Evolutionary conservation across 1,140 invertebrate species (phyloP), one percentile per base, ranked within the genome.

Genomic region (Drosophila athabasca): DNA sequence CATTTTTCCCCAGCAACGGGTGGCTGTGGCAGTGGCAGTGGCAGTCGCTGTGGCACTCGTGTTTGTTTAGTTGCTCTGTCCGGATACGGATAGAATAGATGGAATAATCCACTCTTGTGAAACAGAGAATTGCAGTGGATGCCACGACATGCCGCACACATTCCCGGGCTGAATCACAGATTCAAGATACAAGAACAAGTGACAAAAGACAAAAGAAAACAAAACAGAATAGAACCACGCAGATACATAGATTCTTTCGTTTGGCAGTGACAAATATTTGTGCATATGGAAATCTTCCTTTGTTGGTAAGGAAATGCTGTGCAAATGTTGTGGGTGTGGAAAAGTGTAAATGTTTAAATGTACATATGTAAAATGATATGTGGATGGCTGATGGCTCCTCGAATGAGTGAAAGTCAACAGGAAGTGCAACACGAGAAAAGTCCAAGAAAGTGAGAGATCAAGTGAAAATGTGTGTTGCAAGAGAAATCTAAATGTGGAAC

Each of bases 41-140:
- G 19, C 60, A 53, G 59, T 48, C 46, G 17, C 46, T 45, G 62
- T 54, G 55, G 69, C 82, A 87, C 78, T 87, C 87, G 78, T 87
- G 66, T 85, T 81, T 87, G 52, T 85, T 85, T 85, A 81, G 77
- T 79, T 72, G 80, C 50, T 76, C 11, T 11, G 35, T 3, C 5
- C 35, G 35, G 35, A 13, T 39, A 39, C 80, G 55, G 77, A 74
- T 73, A 71, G 64, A 85, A 80, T 75, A 74, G 77, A 74, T 73
- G 68, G 64, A 85, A 80, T 75, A 74, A 51, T 64, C 17, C 11
- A 76, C 62, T 73, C 52, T 62, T 76, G 66, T 62, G 51, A 17
- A 58, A 52, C 35, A 50, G 66, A 51, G 46, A 58, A 19, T 68
- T 31, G 41, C 17, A 43, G 43, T 58, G 22, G 49, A 54, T 31